Base-by-base conservation (phyloP, 2,888 invertebrate species). In the Strigamia crassipes region DNA sequence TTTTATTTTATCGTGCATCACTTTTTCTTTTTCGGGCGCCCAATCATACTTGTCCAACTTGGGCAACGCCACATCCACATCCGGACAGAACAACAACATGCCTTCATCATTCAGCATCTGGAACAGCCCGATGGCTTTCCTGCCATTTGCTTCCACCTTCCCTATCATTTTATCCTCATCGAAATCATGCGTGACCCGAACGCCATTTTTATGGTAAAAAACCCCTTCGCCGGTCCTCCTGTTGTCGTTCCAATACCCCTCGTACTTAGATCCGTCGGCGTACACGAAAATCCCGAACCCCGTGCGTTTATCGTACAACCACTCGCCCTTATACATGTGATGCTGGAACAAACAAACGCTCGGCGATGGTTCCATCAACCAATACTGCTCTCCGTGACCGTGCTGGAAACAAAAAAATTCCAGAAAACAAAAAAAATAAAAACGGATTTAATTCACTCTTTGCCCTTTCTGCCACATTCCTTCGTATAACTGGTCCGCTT, bases 301-400 rank as follows among this genome's bases (percentile, higher is more conserved):
- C 8, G 38, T 13, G 18, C 46, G 38, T 42, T 42, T 41, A 42
- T 42, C 79, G 1, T 41, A 1, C 0, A 6, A 18, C 41, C 41
- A 79, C 15, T 5, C 9, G n/a, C 79, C 79, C 42, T 79, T 79
- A 21, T 79, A 79, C 21, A 12, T 18, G 27, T 79, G 34, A n/a
- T 34, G 79, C 18, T 79, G 79, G 18, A 79, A 27, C n/a, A 79
- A 18, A 46, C 41, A 42, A 5, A 79, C 27, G 10, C 42, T 46
- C 0, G 34, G 34, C 5, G 18, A 27, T 1, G 27, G 18, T 21
- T 79, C 21, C 41, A 46, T 46, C 18, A 79, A 41, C 79, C 42
- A 79, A 46, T 42, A 79, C 10, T 79, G 46, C 42, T 79, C 79
- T 21, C 79, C 79, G 15, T 79, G 79, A 46, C 79, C 79, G 18